These are phyloP conservation scores for Trachelus tabidus DNA, from an alignment of 2,888 invertebrate genomes.

Conservation along the genomic window DNA sequence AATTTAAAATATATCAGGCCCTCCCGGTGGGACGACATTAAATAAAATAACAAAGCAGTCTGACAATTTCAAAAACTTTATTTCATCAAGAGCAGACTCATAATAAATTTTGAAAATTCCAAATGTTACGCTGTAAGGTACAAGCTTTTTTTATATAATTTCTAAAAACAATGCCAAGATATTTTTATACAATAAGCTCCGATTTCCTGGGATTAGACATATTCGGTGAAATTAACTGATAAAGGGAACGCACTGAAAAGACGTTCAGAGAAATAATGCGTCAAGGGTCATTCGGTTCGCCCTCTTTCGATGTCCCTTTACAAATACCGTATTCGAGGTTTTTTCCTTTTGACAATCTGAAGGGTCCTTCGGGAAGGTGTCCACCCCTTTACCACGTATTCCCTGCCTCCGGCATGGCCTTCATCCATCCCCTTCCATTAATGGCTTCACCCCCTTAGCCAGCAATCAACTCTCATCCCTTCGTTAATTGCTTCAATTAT, in stretches of 20 bases:
- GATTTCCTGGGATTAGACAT: not conserved
- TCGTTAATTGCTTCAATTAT: conserved; percentile 53
- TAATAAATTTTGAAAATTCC: too few relatives aligned
- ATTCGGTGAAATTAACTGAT: not conserved
- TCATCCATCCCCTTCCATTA: conserved; percentile 16
- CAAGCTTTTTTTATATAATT: too few relatives aligned
- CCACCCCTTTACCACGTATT: conserved; percentile 36
- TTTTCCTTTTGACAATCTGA: conserved; percentile 42
- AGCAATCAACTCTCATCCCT: conserved; percentile 23
- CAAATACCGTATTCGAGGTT: conserved; percentile 42
- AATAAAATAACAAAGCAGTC: not conserved
- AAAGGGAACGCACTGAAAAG: conserved; percentile 27
- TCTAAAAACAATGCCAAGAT: not conserved
- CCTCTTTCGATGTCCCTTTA: conserved; percentile 24
- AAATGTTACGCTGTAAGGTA: too few relatives aligned
- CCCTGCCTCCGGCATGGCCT: conserved; percentile 24
- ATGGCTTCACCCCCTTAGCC: conserved; percentile 18
- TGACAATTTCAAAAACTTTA: not conserved
- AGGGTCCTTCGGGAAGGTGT: conserved; percentile 43
- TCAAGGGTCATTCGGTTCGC: conserved; percentile 41
- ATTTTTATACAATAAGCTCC: not conserved
- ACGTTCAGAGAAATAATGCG: conserved; percentile 48
- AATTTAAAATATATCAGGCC: not conserved
- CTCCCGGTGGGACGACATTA: too few relatives aligned
- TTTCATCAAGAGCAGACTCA: not conserved